A percentile compares a stretch with the other conserved stretches of the same genome.
phyloP scores from a whole-genome alignment of 2,888 invertebrate genomes.

The Caprella mutica region DNA sequence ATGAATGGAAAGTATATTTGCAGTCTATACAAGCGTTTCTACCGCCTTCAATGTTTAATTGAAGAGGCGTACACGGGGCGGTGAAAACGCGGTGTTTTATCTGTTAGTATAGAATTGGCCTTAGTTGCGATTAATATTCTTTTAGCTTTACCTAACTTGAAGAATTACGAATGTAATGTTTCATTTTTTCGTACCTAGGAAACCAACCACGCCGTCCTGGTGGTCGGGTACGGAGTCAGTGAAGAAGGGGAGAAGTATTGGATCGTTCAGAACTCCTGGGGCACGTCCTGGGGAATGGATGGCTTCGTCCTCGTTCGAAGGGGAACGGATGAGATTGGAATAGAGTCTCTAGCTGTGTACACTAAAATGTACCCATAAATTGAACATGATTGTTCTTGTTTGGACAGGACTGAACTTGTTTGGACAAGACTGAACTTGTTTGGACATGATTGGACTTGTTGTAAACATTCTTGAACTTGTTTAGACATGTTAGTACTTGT shows the following conservation, averaged over 20 bases:
- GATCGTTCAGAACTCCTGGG: constrained; percentile 38
- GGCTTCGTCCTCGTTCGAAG: constrained; percentile 38
- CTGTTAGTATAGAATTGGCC: neutral
- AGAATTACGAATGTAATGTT: neutral
- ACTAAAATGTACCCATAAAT: neutral
- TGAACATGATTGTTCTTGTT: too few species aligned
- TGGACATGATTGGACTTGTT: too few species aligned
- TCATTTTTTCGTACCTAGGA: constrained; percentile 37
- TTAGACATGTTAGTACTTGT: too few species aligned
- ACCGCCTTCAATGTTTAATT: too few species aligned
- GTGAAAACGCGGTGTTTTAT: too few species aligned
- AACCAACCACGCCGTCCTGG: constrained; percentile 44
- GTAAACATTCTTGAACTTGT: too few species aligned
- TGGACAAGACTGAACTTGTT: too few species aligned
- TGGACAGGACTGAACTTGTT: too few species aligned
- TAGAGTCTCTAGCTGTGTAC: constrained; percentile 7
- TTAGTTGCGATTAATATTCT: neutral
- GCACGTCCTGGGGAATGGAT: constrained; percentile 37
- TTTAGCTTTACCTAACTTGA: neutral
- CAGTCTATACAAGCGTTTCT: too few species aligned
- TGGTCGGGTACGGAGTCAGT: constrained; percentile 45
- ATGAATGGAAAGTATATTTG: too few species aligned
- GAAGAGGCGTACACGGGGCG: too few species aligned
- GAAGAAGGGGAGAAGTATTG: constrained; percentile 36
- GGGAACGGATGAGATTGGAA: constrained; percentile 30